Evolutionary conservation across 2,888 invertebrate genomes (phyloP).

Genomic region (Orthosia gracilis): DNA sequence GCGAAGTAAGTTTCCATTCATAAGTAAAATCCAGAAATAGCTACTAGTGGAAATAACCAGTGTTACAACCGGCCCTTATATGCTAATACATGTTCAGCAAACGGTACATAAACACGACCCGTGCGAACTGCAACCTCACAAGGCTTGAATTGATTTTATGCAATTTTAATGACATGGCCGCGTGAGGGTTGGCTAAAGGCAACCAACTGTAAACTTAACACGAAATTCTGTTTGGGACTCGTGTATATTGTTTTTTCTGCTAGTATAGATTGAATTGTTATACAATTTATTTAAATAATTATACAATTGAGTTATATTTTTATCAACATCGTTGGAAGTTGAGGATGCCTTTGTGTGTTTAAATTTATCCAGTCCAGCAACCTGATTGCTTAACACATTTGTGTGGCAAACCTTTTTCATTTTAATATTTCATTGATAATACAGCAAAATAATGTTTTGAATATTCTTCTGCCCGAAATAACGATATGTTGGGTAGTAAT

Average conservation of each 20-base stretch:
- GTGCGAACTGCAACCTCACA: slow-evolving; percentile 39
- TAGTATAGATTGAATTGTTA: not conserved
- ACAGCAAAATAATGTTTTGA: not conserved
- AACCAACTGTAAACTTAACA: slow-evolving; percentile 27
- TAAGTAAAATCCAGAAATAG: slow-evolving; percentile 19
- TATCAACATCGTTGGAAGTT: not conserved
- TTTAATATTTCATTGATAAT: not conserved
- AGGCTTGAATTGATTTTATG: slow-evolving; percentile 54
- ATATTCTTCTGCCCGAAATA: not conserved
- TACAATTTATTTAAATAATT: not conserved
- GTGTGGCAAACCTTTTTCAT: not conserved
- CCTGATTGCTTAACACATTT: not conserved
- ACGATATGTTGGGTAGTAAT: not conserved
- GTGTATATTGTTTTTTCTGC: slow-evolving; percentile 10
- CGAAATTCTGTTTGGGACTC: slow-evolving; percentile 18
- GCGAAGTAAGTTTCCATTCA: slow-evolving; percentile 1
- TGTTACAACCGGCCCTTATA: slow-evolving; percentile 15
- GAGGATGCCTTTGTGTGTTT: not conserved
- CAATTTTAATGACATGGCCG: slow-evolving; percentile 50
- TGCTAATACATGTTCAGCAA: slow-evolving; percentile 30
- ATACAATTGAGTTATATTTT: not conserved
- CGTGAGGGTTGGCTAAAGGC: slow-evolving; percentile 20
- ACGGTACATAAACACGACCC: slow-evolving; percentile 30
- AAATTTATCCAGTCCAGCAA: not conserved
- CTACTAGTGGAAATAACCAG: slow-evolving; percentile 31